Conservation (phyloP, 2,113 vertebrate genomes). For the Tachysurus vachellii region DNA sequence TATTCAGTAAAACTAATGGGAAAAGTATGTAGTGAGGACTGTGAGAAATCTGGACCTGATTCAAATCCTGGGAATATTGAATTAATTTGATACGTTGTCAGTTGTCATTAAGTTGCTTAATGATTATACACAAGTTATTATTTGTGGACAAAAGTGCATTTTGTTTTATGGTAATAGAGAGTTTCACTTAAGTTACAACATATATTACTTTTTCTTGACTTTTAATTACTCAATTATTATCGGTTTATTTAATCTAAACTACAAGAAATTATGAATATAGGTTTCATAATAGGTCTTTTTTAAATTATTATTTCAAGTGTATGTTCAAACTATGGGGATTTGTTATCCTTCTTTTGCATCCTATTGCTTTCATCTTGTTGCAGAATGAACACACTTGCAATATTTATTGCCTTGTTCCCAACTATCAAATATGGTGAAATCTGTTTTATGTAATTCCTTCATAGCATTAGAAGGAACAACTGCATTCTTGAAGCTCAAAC, state of each 20-base stretch:
- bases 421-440: slow-evolving; percentile 30
- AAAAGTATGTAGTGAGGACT: not conserved
- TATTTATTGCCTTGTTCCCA: slow-evolving; percentile 29
- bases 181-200: not conserved
- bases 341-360: not conserved
- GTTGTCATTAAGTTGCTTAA: not conserved
- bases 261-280: not conserved
- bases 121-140: not conserved
- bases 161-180: not conserved
- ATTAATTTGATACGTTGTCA: not conserved
- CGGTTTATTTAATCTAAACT: not conserved
- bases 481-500: not conserved
- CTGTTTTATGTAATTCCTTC: slow-evolving; percentile 1
- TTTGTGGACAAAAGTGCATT: not conserved
- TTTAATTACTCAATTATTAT: not conserved
- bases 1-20: not conserved
- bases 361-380: not conserved
- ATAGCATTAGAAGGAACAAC: not conserved
- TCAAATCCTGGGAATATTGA: not conserved
- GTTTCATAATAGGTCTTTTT: not conserved
- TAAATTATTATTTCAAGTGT: not conserved
- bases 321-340: not conserved
- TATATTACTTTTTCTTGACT: not conserved
- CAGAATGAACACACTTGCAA: slow-evolving; percentile 27
- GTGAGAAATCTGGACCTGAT: not conserved